Evolutionary conservation across 2,113 vertebrate genomes (phyloP), one percentile per base, ranked within the genome.

Genomic region (Excalfactoria chinensis): DNA sequence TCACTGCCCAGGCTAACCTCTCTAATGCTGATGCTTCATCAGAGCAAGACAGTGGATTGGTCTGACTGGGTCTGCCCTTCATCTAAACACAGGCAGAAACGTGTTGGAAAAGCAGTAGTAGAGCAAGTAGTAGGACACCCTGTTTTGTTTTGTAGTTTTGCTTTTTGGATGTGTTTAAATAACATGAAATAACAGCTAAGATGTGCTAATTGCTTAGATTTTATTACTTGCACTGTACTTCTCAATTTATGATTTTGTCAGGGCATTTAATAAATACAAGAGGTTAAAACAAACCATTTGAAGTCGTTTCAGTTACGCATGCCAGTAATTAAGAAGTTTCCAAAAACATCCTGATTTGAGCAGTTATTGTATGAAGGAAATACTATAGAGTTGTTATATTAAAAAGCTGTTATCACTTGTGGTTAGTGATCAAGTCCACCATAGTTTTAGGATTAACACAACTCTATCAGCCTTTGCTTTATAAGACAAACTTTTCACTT

Each of bases 241-340:
- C 51, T 46, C 5, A 20, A 74, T 25, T 17, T 41, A 60, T 11
- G 0, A 67, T 78, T 90, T 74, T 78, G 78, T 58, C n/a, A 72
- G 18, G 37, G 23, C 12, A 81, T 80, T 55, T 81, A 78, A 90
- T 34, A 84, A 81, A 93, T n/a, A 13, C 8, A 49, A 9, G 44
- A 92, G 79, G 49, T 15, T 18, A 43, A 67, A 56, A 25, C 23
- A 49, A 40, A 56, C 32, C 9, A 53, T 23, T 62, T 41, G 3
- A 59, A 48, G 13, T 15, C 32, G 19, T 7, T 85, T 83, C 63
- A 81, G 84, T 64, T 78, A 44, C 4, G 63, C 3, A 2, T 53
- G 48, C 26, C 77, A 46, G 48, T 82, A 86, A 90, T 86, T 78
- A 53, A 51, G 76, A 84, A 90, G 67, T 19, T 86, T 78, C 53